These are phyloP conservation scores for Aspidiotus destructor DNA, from an alignment of 2,888 invertebrate genomes.

Conservation along the genomic window DNA sequence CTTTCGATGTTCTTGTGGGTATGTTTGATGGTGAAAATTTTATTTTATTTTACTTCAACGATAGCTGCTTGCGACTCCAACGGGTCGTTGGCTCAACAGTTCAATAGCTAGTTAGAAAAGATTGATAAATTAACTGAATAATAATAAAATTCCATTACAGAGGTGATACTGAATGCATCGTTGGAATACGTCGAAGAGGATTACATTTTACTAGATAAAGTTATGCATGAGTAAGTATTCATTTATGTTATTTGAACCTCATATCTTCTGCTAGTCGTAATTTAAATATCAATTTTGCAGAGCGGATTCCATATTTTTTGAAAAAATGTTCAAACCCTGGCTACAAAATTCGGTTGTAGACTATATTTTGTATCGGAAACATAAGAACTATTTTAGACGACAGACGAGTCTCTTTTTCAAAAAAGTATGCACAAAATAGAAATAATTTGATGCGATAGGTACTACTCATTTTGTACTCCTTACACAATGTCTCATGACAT, in stretches of 20 bases:
- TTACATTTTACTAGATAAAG: background rate
- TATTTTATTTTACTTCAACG: too few species aligned
- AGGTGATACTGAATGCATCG: background rate
- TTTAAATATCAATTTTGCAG: background rate
- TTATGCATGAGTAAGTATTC: background rate
- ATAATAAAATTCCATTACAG: background rate
- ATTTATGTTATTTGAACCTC: too few species aligned
- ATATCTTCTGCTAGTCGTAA: background rate
- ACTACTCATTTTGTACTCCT: too few species aligned
- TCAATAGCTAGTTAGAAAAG: too few species aligned
- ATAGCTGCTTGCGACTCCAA: too few species aligned
- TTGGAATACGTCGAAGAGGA: background rate
- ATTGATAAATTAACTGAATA: background rate
- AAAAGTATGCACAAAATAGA: too few species aligned
- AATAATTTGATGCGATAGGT: too few species aligned
- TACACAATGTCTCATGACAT: too few species aligned
- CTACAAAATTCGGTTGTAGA: background rate
- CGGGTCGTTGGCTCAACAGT: too few species aligned
- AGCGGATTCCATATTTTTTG: background rate
- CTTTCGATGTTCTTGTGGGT: background rate
- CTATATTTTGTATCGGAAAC: background rate
- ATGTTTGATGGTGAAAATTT: background rate
- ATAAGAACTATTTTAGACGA: too few species aligned
- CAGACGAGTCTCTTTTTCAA: too few species aligned
- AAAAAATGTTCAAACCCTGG: background rate